Base-by-base conservation (phyloP, 2,888 invertebrate species). In the Sturmia bella region DNA sequence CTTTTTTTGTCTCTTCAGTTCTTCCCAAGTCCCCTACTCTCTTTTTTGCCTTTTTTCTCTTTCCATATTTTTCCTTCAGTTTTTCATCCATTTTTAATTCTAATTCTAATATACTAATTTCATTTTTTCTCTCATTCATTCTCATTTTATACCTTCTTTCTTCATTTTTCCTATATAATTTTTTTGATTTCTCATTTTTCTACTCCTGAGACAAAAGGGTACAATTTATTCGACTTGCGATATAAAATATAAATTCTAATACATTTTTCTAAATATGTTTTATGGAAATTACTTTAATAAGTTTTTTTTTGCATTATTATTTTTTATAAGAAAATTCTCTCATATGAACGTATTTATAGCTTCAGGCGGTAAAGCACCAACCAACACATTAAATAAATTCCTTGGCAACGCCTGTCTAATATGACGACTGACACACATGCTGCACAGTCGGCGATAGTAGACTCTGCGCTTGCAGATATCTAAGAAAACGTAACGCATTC, bases 381-480 rank as follows among this genome's bases (percentile, higher is more conserved):
- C n/a, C n/a, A 73, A 63, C 61, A 17, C 45, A 66, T 72, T 76
- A 68, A 81, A 72, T 72, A 61, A 54, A 76, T 63, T 69, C 61
- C 63, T 17, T 54, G 37, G 61, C 27, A 69, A 76, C 69, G 76
- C 69, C 76, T 68, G 76, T 63, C 41, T 56, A 56, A 56, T 32
- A 70, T 24, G 9, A 11, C 27, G 13, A 12, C 48, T 50, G 7
- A 50, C 27, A 37, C 68, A 61, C 54, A 68, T 37, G 54, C 27
- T 45, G 52, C 9, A 52, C 54, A 50, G 52, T 17, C 39, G 48
- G 52, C 54, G 54, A 68, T 24, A 37, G 54, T 24, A 37, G 54
- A 45, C 56, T 56, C 37, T 6, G n/a, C 50, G 15, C 17, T 48
- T 56, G 32, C 12, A 27, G n/a, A 37, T 45, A 43, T 4, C 37